These are phyloP conservation scores for Chelon auratus DNA, from an alignment of 2,797 vertebrate genomes.

Conservation along the genomic window DNA sequence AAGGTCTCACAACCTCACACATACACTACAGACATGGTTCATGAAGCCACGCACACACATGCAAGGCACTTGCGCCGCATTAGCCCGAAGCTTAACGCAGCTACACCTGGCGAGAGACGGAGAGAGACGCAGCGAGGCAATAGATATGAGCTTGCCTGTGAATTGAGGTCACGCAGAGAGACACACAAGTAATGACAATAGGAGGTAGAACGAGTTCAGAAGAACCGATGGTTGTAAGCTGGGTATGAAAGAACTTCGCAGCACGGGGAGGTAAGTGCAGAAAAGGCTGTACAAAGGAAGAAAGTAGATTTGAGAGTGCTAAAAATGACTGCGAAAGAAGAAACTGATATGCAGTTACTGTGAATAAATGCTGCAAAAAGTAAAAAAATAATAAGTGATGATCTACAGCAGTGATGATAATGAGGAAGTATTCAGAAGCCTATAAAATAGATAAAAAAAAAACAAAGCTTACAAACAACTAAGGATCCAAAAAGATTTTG, in stretches of 20 bases:
- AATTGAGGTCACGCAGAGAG: slow-evolving; percentile 79
- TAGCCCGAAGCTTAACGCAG: slow-evolving; percentile 65
- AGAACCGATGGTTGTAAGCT: slow-evolving; percentile 58
- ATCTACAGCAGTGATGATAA: neutral
- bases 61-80: slow-evolving; percentile 22
- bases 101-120: slow-evolving; percentile 73
- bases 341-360: neutral
- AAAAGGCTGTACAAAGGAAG: neutral
- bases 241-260: slow-evolving; percentile 37
- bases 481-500: neutral
- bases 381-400: neutral
- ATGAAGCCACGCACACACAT: slow-evolving; percentile 23
- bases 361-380: neutral
- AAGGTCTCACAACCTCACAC: slow-evolving; percentile 44
- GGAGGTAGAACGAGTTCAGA: slow-evolving; percentile 60
- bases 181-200: slow-evolving; percentile 71
- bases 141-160: slow-evolving; percentile 65
- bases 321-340: neutral
- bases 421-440: neutral
- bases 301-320: neutral
- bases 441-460: neutral
- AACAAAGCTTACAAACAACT: neutral
- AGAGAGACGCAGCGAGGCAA: slow-evolving; percentile 59
- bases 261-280: slow-evolving; percentile 16
- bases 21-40: slow-evolving; percentile 47